Conservation (phyloP, 2,888 invertebrate species). For the Caradrina kadenii region DNA sequence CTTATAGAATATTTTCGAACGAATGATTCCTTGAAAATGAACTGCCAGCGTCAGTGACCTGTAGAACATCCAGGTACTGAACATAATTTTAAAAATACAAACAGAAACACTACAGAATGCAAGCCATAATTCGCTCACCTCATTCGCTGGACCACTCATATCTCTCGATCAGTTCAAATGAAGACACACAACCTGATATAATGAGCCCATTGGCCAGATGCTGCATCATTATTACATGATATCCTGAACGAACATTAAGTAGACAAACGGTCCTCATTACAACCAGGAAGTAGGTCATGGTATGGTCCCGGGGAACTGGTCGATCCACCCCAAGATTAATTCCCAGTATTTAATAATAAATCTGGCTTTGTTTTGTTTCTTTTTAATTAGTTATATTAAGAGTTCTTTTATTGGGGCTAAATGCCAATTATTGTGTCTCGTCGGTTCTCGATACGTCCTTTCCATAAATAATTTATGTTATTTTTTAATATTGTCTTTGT, state of each 20-base stretch:
- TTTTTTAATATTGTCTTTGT: not conserved
- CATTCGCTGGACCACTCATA: constrained; percentile 65
- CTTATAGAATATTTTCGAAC: not conserved
- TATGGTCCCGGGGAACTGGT: constrained; percentile 21
- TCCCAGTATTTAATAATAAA: constrained; percentile 54
- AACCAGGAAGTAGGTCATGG: constrained; percentile 66
- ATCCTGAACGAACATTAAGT: constrained; percentile 83
- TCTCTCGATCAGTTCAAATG: constrained; percentile 83
- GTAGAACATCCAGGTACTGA: not conserved
- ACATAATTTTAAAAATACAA: constrained; percentile 17
- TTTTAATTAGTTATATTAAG: constrained; percentile 57
- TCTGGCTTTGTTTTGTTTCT: constrained; percentile 54
- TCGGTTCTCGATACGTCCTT: not conserved
- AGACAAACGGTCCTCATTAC: constrained; percentile 86
- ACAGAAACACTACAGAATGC: constrained; percentile 2
- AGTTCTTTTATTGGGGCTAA: constrained; percentile 46
- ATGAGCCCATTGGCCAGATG: constrained; percentile 79
- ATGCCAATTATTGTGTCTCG: constrained; percentile 7
- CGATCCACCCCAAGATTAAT: constrained; percentile 56
- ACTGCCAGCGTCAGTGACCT: not conserved
- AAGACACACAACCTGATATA: constrained; percentile 79
- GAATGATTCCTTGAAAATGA: not conserved
- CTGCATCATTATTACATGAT: constrained; percentile 86
- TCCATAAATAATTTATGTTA: not conserved
- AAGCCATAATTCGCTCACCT: constrained; percentile 16